These are phyloP conservation scores for Sinosuthora webbiana DNA, from an alignment of 2,113 vertebrate genomes.

Conservation along the genomic window DNA sequence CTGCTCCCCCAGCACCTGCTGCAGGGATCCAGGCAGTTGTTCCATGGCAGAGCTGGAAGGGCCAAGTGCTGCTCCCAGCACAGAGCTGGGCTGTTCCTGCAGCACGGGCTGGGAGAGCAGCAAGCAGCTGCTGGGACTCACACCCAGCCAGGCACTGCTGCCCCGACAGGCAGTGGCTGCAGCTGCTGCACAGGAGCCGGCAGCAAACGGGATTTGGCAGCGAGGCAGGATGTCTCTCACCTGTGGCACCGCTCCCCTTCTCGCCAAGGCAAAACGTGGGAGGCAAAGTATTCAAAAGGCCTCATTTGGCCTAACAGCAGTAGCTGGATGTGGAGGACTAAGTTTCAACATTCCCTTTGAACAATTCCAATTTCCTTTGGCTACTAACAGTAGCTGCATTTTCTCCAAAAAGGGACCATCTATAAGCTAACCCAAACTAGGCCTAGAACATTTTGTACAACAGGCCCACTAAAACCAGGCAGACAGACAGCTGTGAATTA, in stretches of 20 bases:
- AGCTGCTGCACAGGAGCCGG: constrained; percentile 40
- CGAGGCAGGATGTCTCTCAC: background rate
- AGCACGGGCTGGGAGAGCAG: background rate
- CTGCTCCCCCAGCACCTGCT: constrained; percentile 27
- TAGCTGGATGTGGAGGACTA: background rate
- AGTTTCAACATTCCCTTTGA: background rate
- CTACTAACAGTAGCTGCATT: background rate
- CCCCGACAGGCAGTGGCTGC: background rate
- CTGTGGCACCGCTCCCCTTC: background rate
- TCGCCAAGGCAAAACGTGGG: background rate
- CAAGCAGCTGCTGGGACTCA: background rate
- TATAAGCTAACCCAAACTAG: background rate
- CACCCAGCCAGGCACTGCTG: background rate
- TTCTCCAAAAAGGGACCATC: background rate
- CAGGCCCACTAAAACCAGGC: background rate
- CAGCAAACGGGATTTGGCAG: background rate
- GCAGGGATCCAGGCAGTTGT: constrained; percentile 38
- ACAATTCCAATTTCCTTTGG: background rate
- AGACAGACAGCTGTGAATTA: background rate
- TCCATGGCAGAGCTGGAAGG: background rate
- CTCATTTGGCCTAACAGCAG: background rate
- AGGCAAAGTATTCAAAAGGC: background rate
- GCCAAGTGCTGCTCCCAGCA: constrained; percentile 7
- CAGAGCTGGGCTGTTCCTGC: background rate
- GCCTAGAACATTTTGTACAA: background rate